phyloP scores from a whole-genome alignment of 2,888 invertebrate genomes.

The Melanostoma scalare region DNA sequence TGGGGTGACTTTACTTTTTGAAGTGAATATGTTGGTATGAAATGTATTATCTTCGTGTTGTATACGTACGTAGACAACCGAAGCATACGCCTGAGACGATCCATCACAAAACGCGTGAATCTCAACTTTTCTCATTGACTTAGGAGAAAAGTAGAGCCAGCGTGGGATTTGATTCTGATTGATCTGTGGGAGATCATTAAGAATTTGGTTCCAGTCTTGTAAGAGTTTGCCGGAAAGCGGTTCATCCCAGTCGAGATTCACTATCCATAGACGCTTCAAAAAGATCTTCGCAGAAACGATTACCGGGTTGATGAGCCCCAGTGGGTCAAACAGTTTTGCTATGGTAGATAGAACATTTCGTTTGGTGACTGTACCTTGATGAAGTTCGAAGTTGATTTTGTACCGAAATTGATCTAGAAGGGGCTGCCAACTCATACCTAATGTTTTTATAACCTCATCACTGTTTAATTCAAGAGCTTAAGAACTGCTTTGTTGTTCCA shows the following conservation, averaged over 20 bases:
- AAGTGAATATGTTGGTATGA: conserved; percentile 10
- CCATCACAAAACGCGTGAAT: conserved; percentile 56
- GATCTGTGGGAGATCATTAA: conserved; percentile 14
- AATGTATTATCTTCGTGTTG: neutral
- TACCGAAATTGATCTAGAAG: conserved; percentile 32
- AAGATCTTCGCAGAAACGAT: conserved; percentile 48
- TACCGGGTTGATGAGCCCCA: conserved; percentile 50
- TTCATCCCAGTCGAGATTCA: conserved; percentile 23
- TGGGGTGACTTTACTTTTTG: conserved; percentile 19
- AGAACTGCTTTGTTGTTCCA: conserved; percentile 24
- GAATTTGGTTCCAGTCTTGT: conserved; percentile 16
- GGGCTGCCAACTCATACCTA: conserved; percentile 53
- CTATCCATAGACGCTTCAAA: conserved; percentile 33
- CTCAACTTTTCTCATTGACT: conserved; percentile 1
- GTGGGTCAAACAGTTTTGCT: conserved; percentile 49
- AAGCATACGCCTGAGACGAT: conserved; percentile 35
- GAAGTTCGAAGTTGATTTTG: conserved; percentile 28
- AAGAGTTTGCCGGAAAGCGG: conserved; percentile 13
- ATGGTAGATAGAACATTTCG: conserved; percentile 37
- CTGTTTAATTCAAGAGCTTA: conserved; percentile 25
- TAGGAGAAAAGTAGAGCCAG: conserved; percentile 17
- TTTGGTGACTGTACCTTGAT: conserved; percentile 12
- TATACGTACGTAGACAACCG: conserved; percentile 38
- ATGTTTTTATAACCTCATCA: conserved; percentile 33
- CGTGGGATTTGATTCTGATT: conserved; percentile 31